Conservation (phyloP, 2,888 invertebrate genomes). For the Corythucha ciliata region DNA sequence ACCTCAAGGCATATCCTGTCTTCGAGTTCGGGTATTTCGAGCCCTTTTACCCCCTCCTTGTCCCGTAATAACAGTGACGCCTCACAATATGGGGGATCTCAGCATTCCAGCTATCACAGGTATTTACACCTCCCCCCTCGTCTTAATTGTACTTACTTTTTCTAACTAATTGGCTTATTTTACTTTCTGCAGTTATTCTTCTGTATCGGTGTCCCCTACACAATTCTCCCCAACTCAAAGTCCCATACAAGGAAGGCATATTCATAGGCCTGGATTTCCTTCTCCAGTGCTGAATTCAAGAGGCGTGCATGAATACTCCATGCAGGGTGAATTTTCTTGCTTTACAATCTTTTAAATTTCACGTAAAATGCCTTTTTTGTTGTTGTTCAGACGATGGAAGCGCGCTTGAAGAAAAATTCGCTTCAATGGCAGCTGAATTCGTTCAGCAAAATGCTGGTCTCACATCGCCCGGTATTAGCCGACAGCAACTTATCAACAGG, state of each 20-base stretch:
- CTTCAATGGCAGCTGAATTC: slow-evolving; percentile 38
- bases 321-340: slow-evolving; percentile 32
- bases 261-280: slow-evolving; percentile 37
- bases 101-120: slow-evolving; percentile 39
- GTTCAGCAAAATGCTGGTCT: slow-evolving; percentile 41
- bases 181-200: slow-evolving; percentile 54
- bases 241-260: slow-evolving; percentile 55
- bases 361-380: background rate
- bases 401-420: slow-evolving; percentile 38
- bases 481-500: slow-evolving; percentile 80
- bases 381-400: slow-evolving; percentile 21
- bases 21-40: slow-evolving; percentile 44
- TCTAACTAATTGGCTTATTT: slow-evolving; percentile 10
- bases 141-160: background rate
- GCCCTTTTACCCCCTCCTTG: slow-evolving; percentile 66
- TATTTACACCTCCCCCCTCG: too few species aligned
- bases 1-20: slow-evolving; percentile 66
- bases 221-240: slow-evolving; percentile 76
- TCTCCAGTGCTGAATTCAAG: slow-evolving; percentile 36
- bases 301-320: slow-evolving; percentile 30
- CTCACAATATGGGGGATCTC: slow-evolving; percentile 76
- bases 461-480: slow-evolving; percentile 66
- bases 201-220: slow-evolving; percentile 46
- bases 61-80: slow-evolving; percentile 86
- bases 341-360: too few species aligned